Evolutionary conservation across 2,113 vertebrate species (phyloP).

Genomic region (Procavia capensis): DNA sequence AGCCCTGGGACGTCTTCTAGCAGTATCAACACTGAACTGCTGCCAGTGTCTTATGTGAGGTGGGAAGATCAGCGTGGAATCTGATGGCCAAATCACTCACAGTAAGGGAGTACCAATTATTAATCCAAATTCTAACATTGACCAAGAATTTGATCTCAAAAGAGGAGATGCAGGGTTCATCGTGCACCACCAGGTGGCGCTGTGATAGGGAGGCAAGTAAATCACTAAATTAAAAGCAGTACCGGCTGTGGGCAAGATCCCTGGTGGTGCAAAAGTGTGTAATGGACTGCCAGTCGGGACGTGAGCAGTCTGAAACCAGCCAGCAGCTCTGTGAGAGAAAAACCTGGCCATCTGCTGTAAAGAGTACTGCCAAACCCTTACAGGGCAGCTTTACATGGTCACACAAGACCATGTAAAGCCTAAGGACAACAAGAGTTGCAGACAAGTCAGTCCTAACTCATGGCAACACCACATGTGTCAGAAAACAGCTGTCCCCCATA

Average conservation of each 20-base stretch:
- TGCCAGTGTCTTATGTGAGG: neutral
- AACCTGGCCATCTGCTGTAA: neutral
- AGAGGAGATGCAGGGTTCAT: neutral
- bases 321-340: neutral
- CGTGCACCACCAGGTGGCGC: conserved; percentile 55
- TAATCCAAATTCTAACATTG: neutral
- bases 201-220: neutral
- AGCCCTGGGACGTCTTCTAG: neutral
- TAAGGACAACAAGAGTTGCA: neutral
- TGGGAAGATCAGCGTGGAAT: neutral
- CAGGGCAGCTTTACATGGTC: neutral
- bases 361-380: neutral
- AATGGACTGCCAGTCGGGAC: neutral
- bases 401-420: neutral
- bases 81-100: neutral
- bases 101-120: neutral
- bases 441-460: no score
- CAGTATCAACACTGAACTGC: neutral
- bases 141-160: neutral
- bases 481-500: no score
- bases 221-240: neutral
- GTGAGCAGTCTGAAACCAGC: neutral
- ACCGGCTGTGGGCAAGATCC: neutral
- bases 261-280: neutral
- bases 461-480: no score